These are phyloP conservation scores for Collichthys lucidus DNA, from an alignment of 2,113 vertebrate species.

Conservation along the genomic window DNA sequence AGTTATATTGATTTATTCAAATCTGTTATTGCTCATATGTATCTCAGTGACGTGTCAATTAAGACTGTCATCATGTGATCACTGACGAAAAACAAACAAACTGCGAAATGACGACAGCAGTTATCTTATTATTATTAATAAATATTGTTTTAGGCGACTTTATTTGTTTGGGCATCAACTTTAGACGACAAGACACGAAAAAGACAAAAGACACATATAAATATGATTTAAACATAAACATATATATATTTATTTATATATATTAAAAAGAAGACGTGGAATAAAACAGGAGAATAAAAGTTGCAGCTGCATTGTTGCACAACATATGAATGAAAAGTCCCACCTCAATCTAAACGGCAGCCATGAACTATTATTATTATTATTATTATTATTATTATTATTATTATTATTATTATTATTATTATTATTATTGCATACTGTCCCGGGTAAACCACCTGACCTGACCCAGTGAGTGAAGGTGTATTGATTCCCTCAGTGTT, in stretches of 20 bases:
- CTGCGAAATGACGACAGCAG: not conserved
- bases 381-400: not conserved
- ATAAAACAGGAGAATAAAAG: not conserved
- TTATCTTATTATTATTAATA: not conserved
- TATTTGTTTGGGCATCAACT: not conserved
- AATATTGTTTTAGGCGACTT: not conserved
- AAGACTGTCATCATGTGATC: too few relatives aligned
- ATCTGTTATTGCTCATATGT: not conserved
- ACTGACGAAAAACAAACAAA: not conserved
- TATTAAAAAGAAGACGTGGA: not conserved
- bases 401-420: not conserved
- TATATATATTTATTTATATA: too few relatives aligned
- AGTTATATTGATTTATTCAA: not conserved
- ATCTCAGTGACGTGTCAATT: not conserved
- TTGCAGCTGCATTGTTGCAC: not conserved
- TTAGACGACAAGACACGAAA: not conserved
- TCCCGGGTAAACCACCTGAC: conserved; percentile 34
- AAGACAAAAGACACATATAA: not conserved
- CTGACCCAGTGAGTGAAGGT: conserved; percentile 38
- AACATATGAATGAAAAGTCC: not conserved
- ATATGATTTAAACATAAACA: not conserved
- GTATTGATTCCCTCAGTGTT: conserved; percentile 70
- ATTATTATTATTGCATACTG: not conserved
- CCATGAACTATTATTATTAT: not conserved
- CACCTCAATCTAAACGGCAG: not conserved